Percentiles rank a stretch among this genome's conserved stretches.
Evolutionary conservation across 2,888 invertebrate species (phyloP).

Genomic region (Ypsolopha sequella): DNA sequence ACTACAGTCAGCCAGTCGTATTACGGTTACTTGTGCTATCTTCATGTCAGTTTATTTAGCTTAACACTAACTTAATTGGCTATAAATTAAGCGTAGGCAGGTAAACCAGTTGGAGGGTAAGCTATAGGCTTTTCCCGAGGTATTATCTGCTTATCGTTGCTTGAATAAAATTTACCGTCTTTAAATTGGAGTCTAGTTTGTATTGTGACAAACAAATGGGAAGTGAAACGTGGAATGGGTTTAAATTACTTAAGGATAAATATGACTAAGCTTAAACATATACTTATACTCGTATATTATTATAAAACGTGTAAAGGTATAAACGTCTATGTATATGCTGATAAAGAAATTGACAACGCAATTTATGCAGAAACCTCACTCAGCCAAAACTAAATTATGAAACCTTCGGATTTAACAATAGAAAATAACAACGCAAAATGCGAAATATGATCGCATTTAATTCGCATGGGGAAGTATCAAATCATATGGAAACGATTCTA

Average conservation of each 20-base stretch:
- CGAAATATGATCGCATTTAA: background rate
- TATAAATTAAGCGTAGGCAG: constrained; percentile 56
- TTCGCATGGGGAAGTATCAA: background rate
- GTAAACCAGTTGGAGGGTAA: constrained; percentile 42
- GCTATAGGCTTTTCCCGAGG: constrained; percentile 9
- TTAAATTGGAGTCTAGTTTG: background rate
- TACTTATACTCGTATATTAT: too few species aligned
- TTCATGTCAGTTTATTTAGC: constrained; percentile 58
- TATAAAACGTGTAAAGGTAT: too few species aligned
- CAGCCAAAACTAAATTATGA: background rate
- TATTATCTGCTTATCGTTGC: background rate
- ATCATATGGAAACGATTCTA: background rate
- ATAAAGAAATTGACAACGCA: too few species aligned
- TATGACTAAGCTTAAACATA: too few species aligned
- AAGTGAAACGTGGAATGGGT: too few species aligned
- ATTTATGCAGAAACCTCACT: too few species aligned
- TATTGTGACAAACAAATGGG: background rate
- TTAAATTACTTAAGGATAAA: too few species aligned
- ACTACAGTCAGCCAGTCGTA: constrained; percentile 29
- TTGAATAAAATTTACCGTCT: background rate
- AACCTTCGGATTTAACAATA: too few species aligned
- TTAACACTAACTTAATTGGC: constrained; percentile 65
- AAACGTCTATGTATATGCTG: too few species aligned
- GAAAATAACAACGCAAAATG: too few species aligned
- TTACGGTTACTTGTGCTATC: constrained; percentile 51